Percentiles rank a stretch among this genome's conserved stretches.
Conservation (phyloP, 1,140 invertebrate species). For the Galendromus occidentalis region DNA sequence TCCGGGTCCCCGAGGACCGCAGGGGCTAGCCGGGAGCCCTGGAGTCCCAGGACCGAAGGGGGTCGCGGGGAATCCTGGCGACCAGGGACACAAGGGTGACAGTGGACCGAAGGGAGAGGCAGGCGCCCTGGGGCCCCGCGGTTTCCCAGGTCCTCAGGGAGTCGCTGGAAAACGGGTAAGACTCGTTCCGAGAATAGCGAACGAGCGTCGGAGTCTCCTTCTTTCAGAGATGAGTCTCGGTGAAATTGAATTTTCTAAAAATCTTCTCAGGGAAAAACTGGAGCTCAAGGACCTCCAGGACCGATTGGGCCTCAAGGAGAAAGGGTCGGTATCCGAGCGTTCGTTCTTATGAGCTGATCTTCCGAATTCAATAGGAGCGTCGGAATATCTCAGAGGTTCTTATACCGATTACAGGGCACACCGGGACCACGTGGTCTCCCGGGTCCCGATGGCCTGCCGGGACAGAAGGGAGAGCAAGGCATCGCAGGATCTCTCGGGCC, state of each 20-base stretch:
- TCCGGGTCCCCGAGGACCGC: conserved; percentile 17
- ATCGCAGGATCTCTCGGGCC: conserved; percentile 15
- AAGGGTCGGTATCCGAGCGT: background rate
- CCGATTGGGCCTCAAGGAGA: conserved; percentile 2
- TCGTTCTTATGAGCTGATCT: too few relatives aligned
- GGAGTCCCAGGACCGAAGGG: background rate
- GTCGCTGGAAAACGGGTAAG: conserved; percentile 13
- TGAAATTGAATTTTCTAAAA: too few relatives aligned
- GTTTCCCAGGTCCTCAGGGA: conserved; percentile 18
- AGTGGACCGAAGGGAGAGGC: background rate
- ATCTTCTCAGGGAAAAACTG: background rate
- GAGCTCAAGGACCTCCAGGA: conserved; percentile 2
- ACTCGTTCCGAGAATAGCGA: too few relatives aligned
- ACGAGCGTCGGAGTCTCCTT: too few relatives aligned
- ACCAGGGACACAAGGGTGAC: background rate
- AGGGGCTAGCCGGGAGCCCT: background rate
- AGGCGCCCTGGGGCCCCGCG: conserved; percentile 14
- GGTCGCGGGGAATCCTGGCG: background rate
- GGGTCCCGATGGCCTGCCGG: background rate
- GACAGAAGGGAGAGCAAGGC: conserved; percentile 11
- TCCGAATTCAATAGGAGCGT: too few relatives aligned
- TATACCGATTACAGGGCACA: conserved; percentile 11
- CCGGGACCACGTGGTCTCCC: conserved; percentile 16
- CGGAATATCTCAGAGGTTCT: too few relatives aligned
- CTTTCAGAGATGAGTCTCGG: too few relatives aligned